phyloP scores from a whole-genome alignment of 2,888 invertebrate genomes.

The Drosophila nr. medialis region DNA sequence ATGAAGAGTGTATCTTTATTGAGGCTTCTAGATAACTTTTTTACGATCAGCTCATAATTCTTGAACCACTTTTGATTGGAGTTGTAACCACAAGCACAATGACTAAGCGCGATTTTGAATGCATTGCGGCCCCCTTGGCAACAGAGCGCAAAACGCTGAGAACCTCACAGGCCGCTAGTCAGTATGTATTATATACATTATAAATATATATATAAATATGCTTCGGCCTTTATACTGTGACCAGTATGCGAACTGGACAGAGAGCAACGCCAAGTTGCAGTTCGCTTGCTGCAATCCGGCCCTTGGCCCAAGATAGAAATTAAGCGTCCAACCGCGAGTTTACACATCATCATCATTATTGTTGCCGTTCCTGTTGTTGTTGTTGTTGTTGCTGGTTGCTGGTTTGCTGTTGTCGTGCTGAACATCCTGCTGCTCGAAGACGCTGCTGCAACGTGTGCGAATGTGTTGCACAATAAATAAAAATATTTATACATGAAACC shows the following conservation, averaged over 20 bases:
- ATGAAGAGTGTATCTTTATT: not conserved
- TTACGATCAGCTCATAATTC: constrained; percentile 34
- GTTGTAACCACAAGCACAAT: constrained; percentile 25
- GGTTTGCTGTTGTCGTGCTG: constrained; percentile 58
- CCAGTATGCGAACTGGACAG: not conserved
- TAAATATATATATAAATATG: constrained; percentile 13
- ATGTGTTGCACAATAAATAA: constrained; percentile 81
- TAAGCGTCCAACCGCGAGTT: constrained; percentile 79
- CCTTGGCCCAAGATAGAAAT: constrained; percentile 75
- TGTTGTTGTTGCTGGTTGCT: constrained; percentile 9
- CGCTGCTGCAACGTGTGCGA: constrained; percentile 72
- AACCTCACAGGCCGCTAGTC: constrained; percentile 9
- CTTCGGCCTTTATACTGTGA: constrained; percentile 5
- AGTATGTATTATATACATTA: not conserved
- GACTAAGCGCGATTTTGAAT: constrained; percentile 43
- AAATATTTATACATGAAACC: constrained; percentile 81
- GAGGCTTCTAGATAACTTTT: not conserved
- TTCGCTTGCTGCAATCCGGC: constrained; percentile 27
- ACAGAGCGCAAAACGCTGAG: constrained; percentile 29
- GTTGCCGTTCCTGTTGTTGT: constrained; percentile 53
- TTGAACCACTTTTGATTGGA: constrained; percentile 50
- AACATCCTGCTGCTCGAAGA: constrained; percentile 55
- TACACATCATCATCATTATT: constrained; percentile 80
- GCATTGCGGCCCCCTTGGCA: constrained; percentile 44
- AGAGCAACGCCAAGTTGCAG: constrained; percentile 23